A percentile compares a stretch with the other conserved stretches of the same genome.
These are phyloP conservation scores for Tethya wilhelma DNA, from an alignment of 37 sponge, comb jelly and placozoan species.

Conservation along the genomic window DNA sequence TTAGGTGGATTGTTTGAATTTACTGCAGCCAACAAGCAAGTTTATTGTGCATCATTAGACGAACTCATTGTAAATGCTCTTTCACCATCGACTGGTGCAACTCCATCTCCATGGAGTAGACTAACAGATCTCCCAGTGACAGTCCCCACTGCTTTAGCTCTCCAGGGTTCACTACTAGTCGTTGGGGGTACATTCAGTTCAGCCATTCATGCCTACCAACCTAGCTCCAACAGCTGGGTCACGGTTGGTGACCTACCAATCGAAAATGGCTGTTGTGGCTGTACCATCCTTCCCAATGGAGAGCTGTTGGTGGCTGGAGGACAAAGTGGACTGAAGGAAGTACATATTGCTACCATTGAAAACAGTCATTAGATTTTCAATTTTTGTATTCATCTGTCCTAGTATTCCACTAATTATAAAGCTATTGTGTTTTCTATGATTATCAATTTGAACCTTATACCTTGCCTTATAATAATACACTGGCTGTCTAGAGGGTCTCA, in stretches of 20 bases:
- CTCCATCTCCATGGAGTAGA: slow-evolving; percentile 1
- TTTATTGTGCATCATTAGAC: slow-evolving; percentile 1
- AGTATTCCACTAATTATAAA: no score
- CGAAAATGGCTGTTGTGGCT: not conserved
- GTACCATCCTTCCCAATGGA: not conserved
- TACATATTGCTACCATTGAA: no score
- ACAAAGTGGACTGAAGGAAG: no score
- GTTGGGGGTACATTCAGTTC: not conserved
- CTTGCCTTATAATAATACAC: no score
- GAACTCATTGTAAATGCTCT: not conserved
- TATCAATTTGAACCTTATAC: no score
- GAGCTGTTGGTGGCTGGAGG: slow-evolving; percentile 27
- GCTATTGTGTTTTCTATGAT: no score
- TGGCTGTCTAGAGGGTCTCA: no score
- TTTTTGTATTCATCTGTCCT: no score
- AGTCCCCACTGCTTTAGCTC: slow-evolving; percentile 3
- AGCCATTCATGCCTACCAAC: slow-evolving; percentile 21
- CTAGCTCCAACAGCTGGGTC: slow-evolving; percentile 3
- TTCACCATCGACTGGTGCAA: not conserved
- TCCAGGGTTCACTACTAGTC: slow-evolving; percentile 11
- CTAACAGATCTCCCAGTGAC: not conserved
- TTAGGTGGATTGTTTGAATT: not conserved
- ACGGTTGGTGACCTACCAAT: slow-evolving; percentile 22
- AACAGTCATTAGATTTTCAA: no score
- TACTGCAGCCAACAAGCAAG: not conserved